phyloP scores from a whole-genome alignment of 2,113 vertebrate species.

The Symphodus melops region DNA sequence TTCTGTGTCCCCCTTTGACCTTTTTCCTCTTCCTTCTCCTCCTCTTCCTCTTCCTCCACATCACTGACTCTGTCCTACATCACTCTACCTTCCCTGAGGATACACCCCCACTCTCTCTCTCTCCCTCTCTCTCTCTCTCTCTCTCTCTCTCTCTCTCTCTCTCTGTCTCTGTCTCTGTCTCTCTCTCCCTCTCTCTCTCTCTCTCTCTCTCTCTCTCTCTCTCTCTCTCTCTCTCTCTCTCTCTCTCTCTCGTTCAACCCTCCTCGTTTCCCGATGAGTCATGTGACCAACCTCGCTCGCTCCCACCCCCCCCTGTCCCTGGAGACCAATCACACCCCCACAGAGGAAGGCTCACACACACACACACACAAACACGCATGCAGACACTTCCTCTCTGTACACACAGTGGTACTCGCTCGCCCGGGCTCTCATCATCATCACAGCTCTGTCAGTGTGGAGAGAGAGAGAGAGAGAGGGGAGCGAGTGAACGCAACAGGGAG shows the following conservation, averaged over 20 bases:
- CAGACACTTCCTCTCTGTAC: background rate
- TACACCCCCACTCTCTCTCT: slow-evolving; percentile 30
- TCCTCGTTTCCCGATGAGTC: slow-evolving; percentile 62
- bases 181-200: slow-evolving; percentile 8
- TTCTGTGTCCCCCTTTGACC: background rate
- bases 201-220: slow-evolving; percentile 6
- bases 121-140: slow-evolving; percentile 10
- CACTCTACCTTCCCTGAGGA: slow-evolving; percentile 64
- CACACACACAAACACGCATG: slow-evolving; percentile 18
- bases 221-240: slow-evolving; percentile 2
- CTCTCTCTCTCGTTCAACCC: slow-evolving; percentile 12
- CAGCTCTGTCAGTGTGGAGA: slow-evolving; percentile 33
- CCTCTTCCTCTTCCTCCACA: slow-evolving; percentile 26
- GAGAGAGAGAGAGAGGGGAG: slow-evolving; percentile 28
- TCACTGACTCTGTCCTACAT: slow-evolving; percentile 66
- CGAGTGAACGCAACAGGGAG: slow-evolving; percentile 10
- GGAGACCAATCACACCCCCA: slow-evolving; percentile 67
- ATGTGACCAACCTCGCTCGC: slow-evolving; percentile 60
- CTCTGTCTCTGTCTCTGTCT: background rate
- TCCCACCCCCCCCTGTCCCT: slow-evolving; percentile 18
- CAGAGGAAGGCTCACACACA: slow-evolving; percentile 45
- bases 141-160: background rate
- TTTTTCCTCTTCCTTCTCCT: background rate
- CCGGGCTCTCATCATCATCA: slow-evolving; percentile 17
- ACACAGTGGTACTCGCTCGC: slow-evolving; percentile 13